Evolutionary conservation across 2,797 vertebrate species (phyloP).

Genomic region (Phaenicophaeus curvirostris): DNA sequence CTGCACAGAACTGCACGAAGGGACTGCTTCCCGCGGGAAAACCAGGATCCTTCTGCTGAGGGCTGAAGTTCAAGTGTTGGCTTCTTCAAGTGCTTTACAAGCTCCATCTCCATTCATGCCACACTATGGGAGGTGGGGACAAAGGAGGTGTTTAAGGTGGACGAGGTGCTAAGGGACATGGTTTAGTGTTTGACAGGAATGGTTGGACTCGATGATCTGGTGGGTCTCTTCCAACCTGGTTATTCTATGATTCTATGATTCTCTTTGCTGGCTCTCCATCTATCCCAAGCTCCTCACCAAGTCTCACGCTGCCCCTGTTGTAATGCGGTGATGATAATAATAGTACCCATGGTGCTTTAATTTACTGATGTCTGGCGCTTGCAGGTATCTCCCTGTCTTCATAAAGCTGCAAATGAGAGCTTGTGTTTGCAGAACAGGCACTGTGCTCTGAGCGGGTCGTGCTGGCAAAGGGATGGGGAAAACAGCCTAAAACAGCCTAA

Average conservation of each 20-base stretch:
- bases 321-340: rapidly evolving
- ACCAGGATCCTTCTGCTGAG: not conserved
- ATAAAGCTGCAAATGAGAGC: not conserved
- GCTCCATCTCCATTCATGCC: not conserved
- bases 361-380: not conserved
- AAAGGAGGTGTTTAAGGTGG: too few relatives aligned
- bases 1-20: not conserved
- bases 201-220: too few relatives aligned
- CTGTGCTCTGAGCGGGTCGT: rapidly evolving
- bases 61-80: not conserved
- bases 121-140: rapidly evolving
- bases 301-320: rapidly evolving
- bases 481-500: not conserved
- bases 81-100: not conserved
- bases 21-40: not conserved
- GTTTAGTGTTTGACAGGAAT: too few relatives aligned
- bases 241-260: too few relatives aligned
- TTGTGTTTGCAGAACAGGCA: rapidly evolving
- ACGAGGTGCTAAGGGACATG: too few relatives aligned
- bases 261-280: not conserved
- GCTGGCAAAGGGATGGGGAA: not conserved
- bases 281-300: not conserved
- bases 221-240: too few relatives aligned
- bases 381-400: not conserved
- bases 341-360: not conserved